phyloP scores from a whole-genome alignment of 2,113 vertebrate species.

The Laticauda colubrina region DNA sequence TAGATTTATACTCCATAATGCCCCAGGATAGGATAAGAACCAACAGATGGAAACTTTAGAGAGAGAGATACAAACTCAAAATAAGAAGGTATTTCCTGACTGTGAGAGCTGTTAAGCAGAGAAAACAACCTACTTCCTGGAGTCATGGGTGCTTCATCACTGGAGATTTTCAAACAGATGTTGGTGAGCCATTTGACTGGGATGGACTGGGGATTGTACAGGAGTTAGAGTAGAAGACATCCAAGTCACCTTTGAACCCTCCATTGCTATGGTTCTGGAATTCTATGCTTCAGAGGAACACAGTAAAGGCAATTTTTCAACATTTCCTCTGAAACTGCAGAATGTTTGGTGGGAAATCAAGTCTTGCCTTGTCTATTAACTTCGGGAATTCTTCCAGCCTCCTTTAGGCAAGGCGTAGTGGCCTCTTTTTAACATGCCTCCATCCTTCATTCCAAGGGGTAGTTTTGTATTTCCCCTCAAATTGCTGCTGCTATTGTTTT shows the following conservation, averaged over 20 bases:
- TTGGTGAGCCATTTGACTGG: not conserved
- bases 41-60: not conserved
- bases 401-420: not conserved
- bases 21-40: not conserved
- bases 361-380: not conserved
- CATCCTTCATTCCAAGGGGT: not conserved
- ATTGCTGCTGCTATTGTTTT: not conserved
- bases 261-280: not conserved
- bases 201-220: not conserved
- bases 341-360: not conserved
- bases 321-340: not conserved
- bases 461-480: not conserved
- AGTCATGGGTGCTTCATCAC: not conserved
- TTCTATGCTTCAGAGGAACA: not conserved
- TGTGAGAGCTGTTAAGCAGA: not conserved
- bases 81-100: not conserved
- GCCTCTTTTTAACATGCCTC: not conserved
- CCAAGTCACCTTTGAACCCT: not conserved
- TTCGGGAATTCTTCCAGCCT: not conserved
- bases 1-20: not conserved
- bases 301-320: not conserved
- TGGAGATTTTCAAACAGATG: not conserved
- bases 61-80: not conserved
- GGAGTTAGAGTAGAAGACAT: not conserved
- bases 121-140: not conserved